Base-by-base conservation (phyloP, 2,888 invertebrate genomes). In the Limulus polyphemus region DNA sequence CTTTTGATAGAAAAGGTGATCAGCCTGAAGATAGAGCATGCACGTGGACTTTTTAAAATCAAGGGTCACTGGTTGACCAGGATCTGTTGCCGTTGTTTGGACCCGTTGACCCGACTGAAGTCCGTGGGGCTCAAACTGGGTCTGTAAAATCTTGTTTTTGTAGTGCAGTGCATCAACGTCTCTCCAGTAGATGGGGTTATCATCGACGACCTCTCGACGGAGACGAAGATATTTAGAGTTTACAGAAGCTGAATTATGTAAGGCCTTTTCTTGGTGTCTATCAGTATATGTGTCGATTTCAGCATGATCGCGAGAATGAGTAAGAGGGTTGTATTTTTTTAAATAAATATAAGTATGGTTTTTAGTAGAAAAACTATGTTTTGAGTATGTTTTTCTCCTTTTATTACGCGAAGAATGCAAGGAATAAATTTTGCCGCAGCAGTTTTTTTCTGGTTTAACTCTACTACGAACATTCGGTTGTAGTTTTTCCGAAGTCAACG, bases 1-100 rank as follows among this genome's bases (percentile, higher is more conserved):
- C 78, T 92, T 86, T 74, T 92, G 87, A 79, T 88, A 98, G 78
- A 99, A 91, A 78, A 93, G 87, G 77, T 97, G 95, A 68, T 81
- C 81, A 5, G 98, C 95, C 78, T 97, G 94, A 72, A 99, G 81
- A 76, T 93, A 95, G 62, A 97, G 81, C 83, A 93, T 88, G 74
- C 97, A 97, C 0, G 94, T 93, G 51, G 90, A 92, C 77, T 93
- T 67, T 58, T 64, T 71, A 13, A 68, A 67, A 56, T 68, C 65
- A 11, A 65, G 62, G 10, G 65, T 67, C 11, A 72, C 56, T 56
- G 69, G 68, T n/a, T 67, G 55, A 51, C 71, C 67, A 11, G 63
- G 61, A 50, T 62, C 52, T 55, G 68, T 68, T 16, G 68, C 68
- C 16, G 66, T 52, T 70, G 57, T 71, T 56, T 63, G 67, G 48